phyloP scores from a whole-genome alignment of 2,888 invertebrate species.

The Buathra laborator region DNA sequence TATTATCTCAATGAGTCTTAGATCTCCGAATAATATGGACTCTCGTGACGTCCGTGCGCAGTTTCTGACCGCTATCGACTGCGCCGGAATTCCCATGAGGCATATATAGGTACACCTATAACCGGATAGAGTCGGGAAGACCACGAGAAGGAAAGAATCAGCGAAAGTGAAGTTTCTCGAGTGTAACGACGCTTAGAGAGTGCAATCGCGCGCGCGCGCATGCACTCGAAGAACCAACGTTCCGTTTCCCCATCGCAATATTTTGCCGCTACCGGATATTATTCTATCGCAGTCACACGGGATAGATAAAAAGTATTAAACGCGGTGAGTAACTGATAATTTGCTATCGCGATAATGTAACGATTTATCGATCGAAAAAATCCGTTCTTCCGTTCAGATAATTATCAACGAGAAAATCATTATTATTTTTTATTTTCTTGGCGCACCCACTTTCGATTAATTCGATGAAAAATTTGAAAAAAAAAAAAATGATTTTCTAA shows the following conservation, averaged over 20 bases:
- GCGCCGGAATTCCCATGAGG: slow-evolving; percentile 22
- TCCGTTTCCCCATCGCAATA: neutral
- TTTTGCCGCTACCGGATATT: neutral
- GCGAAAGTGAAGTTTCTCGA: slow-evolving; percentile 81
- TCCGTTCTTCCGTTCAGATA: too few relatives aligned
- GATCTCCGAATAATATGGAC: neutral
- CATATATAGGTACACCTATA: slow-evolving; percentile 31
- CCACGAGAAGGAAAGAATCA: slow-evolving; percentile 68
- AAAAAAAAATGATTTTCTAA: too few relatives aligned
- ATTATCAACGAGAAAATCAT: too few relatives aligned
- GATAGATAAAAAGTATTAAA: neutral
- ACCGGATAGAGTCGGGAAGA: slow-evolving; percentile 17
- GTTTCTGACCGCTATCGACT: slow-evolving; percentile 13
- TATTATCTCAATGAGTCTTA: slow-evolving; percentile 39
- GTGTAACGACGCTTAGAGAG: slow-evolving; percentile 74
- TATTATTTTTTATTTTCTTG: too few relatives aligned
- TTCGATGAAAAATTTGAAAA: too few relatives aligned
- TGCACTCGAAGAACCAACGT: slow-evolving; percentile 12
- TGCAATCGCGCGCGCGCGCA: slow-evolving; percentile 56
- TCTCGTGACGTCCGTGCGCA: slow-evolving; percentile 37
- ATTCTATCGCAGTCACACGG: slow-evolving; percentile 5
- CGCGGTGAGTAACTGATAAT: neutral
- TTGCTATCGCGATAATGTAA: neutral
- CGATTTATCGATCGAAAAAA: neutral
- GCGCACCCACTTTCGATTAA: too few relatives aligned